Base-by-base conservation (phyloP, 2,888 invertebrate species). In the Rotaria macrura region DNA sequence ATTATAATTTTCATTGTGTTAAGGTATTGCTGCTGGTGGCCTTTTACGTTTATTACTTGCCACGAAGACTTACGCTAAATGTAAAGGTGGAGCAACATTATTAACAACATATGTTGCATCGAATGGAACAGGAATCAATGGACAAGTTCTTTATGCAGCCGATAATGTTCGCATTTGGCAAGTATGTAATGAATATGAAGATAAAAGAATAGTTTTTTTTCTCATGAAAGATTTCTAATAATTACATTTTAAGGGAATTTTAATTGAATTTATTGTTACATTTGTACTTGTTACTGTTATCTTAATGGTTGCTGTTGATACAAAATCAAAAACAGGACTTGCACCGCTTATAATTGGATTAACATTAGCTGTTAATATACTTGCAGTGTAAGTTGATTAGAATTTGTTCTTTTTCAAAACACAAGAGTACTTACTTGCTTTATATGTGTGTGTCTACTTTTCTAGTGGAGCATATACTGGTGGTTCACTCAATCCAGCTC, bases 241-340 rank as follows among this genome's bases (percentile, higher is more conserved):
- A 9, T 55, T 55, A n/a, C 25, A 10, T 55, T 20, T 14, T 1
- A 65, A 65, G 65, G 79, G 79, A 25, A 43, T 79, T n/a, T 5
- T 40, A 79, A 79, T 79, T 79, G 79, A 79, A 79, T 38, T 34
- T n/a, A 25, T 79, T 79, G 79, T 43, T 79, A 79, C 79, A 79
- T 79, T 79, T 25, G 43, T 79, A 10, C 43, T 79, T 40, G 79
- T 79, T 17, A 79, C 79, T 7, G 43, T 79, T 9, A 43, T 79
- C 14, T 2, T 79, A 10, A 79, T 79, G 79, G 79, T 79, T 43
- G 43, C 79, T 25, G 12, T 79, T n/a, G 79, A 79, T 79, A 43
- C 79, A 25, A 79, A 79, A 43, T 79, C 79, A n/a, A 79, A 79
- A 79, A 79, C 79, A n/a, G 79, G 79, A 2, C 43, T 79, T 43